These are phyloP conservation scores for Sinocyclocheilus maitianheensis DNA, from an alignment of 2,113 vertebrate genomes.

Conservation along the genomic window DNA sequence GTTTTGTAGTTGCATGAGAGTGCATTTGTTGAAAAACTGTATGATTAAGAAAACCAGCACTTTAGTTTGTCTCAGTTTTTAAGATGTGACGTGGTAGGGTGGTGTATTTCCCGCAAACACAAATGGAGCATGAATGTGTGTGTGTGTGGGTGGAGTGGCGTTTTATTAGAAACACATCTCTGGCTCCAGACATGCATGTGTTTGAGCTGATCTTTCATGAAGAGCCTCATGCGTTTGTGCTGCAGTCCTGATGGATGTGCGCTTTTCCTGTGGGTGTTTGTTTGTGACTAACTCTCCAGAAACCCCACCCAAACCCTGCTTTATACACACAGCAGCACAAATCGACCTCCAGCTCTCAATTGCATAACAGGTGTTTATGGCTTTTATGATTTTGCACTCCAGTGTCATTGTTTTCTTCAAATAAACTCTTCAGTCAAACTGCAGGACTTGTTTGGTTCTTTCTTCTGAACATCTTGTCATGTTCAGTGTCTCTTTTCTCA, in stretches of 20 bases:
- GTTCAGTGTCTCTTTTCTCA: background rate
- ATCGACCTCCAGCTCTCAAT: background rate
- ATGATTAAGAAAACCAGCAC: background rate
- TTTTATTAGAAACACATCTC: conserved; percentile 41
- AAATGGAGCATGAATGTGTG: conserved; percentile 15
- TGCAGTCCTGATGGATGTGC: conserved; percentile 2
- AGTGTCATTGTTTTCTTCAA: background rate
- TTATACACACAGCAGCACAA: background rate
- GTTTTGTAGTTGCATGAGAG: background rate
- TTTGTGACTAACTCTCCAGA: background rate
- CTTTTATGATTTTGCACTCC: too few relatives aligned
- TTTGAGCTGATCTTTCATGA: conserved; percentile 16
- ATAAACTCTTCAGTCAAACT: background rate
- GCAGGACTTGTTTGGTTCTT: background rate
- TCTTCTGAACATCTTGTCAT: background rate
- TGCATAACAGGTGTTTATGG: background rate
- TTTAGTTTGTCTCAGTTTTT: background rate
- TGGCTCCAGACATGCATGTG: conserved; percentile 30
- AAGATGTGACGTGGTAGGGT: conserved; percentile 8
- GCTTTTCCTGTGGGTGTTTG: conserved; percentile 3
- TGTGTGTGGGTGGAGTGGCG: background rate
- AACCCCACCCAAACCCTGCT: background rate
- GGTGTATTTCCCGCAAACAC: conserved; percentile 35
- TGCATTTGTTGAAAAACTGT: background rate
- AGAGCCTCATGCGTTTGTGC: background rate